Evolutionary conservation across 2,797 vertebrate genomes (phyloP), one percentile per base, ranked within the genome.

Genomic region (Astyanax mexicanus): DNA sequence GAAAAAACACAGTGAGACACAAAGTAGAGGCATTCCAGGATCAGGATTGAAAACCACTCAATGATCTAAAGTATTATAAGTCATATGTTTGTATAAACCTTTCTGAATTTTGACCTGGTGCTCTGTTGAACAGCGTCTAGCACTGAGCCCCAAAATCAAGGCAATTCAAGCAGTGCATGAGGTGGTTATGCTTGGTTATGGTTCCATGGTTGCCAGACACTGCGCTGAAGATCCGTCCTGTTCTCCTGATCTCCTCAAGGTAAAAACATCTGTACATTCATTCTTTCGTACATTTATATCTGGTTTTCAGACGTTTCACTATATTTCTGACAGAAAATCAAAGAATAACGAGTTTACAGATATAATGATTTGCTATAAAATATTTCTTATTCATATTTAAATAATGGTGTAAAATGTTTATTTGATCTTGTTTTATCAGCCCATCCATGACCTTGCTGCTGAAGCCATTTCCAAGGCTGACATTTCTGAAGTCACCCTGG

Each of bases 201-300:
- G 94, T 0, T 93, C 91, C 0, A 77, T 96, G 80, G 86, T 96
- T 70, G 79, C 88, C 74, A 96, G 92, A 82, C 88, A 90, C 85
- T 96, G 94, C 74, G 77, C 12, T 45, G 87, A 81, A 12, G 75
- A 88, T 67, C 87, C 89, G 42, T 51, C 79, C 67, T 96, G 94
- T 82, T 77, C 93, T 2, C 85, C 87, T 9, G 88, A 93, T 3
- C 87, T 93, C 60, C 69, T 97, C 51, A 92, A 80, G 90, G 96
- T 97, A 4, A 62, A 38, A 23, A n/a, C n/a, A n/a, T n/a, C n/a
- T n/a, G n/a, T n/a, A n/a, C n/a, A n/a, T n/a, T n/a, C n/a, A n/a
- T n/a, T n/a, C n/a, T n/a, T n/a, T n/a, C n/a, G n/a, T n/a, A n/a
- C n/a, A n/a, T n/a, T n/a, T n/a, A n/a, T n/a, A n/a, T n/a, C n/a